Percentiles rank a stretch among this genome's conserved stretches.
Conservation (phyloP, 2,113 vertebrate genomes). For the Rhinolophus sinicus region DNA sequence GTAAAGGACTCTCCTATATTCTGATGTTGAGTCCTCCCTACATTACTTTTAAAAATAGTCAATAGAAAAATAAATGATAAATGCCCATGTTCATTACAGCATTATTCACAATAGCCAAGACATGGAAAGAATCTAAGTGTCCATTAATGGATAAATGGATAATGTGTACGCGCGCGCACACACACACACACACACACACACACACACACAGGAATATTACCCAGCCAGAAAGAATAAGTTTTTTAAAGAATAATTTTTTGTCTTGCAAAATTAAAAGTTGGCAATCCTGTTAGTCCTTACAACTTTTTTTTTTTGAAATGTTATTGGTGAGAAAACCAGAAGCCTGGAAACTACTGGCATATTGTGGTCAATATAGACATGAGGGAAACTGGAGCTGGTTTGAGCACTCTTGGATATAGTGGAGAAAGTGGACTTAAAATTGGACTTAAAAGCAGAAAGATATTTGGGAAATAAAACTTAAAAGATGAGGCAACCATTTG, state of each 20-base stretch:
- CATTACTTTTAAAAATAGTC: constrained; percentile 7
- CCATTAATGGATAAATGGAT: not conserved
- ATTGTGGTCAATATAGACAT: not conserved
- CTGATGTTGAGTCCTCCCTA: not conserved
- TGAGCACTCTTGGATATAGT: not conserved
- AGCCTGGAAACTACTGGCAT: not conserved
- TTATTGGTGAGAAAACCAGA: constrained; percentile 11
- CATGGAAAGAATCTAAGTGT: not conserved
- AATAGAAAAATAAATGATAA: not conserved
- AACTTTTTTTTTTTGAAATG: not conserved
- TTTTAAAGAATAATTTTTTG: constrained; percentile 1
- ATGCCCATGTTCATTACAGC: not conserved
- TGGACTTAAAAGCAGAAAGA: not conserved
- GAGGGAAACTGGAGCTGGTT: not conserved
- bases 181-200: too few species aligned
- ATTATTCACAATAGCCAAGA: not conserved
- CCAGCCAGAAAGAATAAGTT: not conserved
- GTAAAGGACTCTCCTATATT: not conserved
- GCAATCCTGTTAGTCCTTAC: not conserved
- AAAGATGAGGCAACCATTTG: not conserved
- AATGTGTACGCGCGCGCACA: too few species aligned
- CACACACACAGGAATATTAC: not conserved
- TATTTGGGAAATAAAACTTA: not conserved
- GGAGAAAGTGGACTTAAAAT: not conserved
- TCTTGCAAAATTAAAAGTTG: constrained; percentile 44